A percentile compares a stretch with the other conserved stretches of the same genome.
These are phyloP conservation scores for Trichoplusia ni DNA, from an alignment of 1,140 invertebrate species.

Conservation along the genomic window DNA sequence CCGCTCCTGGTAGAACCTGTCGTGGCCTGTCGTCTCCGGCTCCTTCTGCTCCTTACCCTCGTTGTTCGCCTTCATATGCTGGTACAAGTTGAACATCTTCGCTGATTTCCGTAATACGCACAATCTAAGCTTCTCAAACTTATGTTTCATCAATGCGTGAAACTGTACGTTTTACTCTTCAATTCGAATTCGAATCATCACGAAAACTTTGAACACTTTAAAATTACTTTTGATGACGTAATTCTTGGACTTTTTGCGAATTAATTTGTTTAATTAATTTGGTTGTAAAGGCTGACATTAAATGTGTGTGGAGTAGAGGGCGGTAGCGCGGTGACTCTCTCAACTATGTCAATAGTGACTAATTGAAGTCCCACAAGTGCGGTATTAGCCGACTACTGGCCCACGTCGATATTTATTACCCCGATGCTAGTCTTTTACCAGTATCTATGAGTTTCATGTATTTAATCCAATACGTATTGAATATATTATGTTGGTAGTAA, in stretches of 20 bases:
- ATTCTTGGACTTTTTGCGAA: background rate
- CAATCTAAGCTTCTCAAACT: slow-evolving; percentile 38
- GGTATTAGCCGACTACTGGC: slow-evolving; percentile 48
- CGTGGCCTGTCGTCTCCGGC: slow-evolving; percentile 87
- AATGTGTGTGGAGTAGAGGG: slow-evolving; percentile 1
- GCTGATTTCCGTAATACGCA: slow-evolving; percentile 35
- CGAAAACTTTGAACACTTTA: slow-evolving; percentile 1
- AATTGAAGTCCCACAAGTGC: slow-evolving; percentile 70
- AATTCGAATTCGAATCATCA: background rate
- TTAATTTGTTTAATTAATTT: background rate
- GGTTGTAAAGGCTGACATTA: background rate
- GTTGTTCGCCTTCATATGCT: slow-evolving; percentile 85
- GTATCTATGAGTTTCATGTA: slow-evolving; percentile 34
- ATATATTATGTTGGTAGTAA: no score
- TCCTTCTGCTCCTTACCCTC: slow-evolving; percentile 83
- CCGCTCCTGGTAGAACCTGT: slow-evolving; percentile 87
- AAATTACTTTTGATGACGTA: background rate
- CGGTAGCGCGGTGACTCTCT: slow-evolving; percentile 24
- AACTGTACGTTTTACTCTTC: background rate
- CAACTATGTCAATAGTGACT: slow-evolving; percentile 57
- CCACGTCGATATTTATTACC: slow-evolving; percentile 32
- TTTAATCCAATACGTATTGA: slow-evolving; percentile 46
- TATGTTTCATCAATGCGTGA: slow-evolving; percentile 44
- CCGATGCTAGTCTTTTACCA: slow-evolving; percentile 33
- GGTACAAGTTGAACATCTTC: slow-evolving; percentile 90